Percentiles rank a stretch among this genome's conserved stretches.
Conservation (phyloP, 2,797 vertebrate genomes). For the Gila robusta region DNA sequence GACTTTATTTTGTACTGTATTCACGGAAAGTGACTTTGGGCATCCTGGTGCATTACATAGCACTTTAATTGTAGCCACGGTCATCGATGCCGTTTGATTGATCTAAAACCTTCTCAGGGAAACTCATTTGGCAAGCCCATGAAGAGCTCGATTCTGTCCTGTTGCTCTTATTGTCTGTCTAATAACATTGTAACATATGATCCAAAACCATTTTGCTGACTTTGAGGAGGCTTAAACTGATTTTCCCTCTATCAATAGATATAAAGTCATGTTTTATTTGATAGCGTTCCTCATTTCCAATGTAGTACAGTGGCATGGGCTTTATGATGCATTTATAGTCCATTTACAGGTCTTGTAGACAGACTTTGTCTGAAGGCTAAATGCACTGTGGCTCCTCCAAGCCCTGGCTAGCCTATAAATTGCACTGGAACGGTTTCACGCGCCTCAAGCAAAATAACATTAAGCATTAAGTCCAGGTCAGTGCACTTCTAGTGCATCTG, state of each 20-base stretch:
- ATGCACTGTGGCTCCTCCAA: slow-evolving; percentile 63
- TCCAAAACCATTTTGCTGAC: slow-evolving; percentile 18
- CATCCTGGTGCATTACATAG: slow-evolving; percentile 5
- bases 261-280: slow-evolving; percentile 29
- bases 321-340: slow-evolving; percentile 49
- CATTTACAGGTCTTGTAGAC: slow-evolving; percentile 53
- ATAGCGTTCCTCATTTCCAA: neutral
- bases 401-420: slow-evolving; percentile 56
- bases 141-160: neutral
- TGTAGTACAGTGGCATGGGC: slow-evolving; percentile 1
- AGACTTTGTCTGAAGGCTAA: slow-evolving; percentile 58
- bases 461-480: slow-evolving; percentile 72
- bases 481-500: slow-evolving; percentile 63
- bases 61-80: neutral
- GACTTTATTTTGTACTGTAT: neutral
- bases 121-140: slow-evolving; percentile 1
- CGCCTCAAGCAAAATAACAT: slow-evolving; percentile 61
- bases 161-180: slow-evolving; percentile 14
- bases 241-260: slow-evolving; percentile 23
- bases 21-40: slow-evolving; percentile 10
- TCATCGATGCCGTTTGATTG: neutral
- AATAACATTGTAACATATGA: slow-evolving; percentile 1
- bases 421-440: slow-evolving; percentile 60
- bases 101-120: slow-evolving; percentile 31
- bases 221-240: slow-evolving; percentile 20